A percentile compares a stretch with the other conserved stretches of the same genome.
These are phyloP conservation scores for Odontamblyopus lacepedii DNA, from an alignment of 2,797 vertebrate genomes.

Conservation along the genomic window DNA sequence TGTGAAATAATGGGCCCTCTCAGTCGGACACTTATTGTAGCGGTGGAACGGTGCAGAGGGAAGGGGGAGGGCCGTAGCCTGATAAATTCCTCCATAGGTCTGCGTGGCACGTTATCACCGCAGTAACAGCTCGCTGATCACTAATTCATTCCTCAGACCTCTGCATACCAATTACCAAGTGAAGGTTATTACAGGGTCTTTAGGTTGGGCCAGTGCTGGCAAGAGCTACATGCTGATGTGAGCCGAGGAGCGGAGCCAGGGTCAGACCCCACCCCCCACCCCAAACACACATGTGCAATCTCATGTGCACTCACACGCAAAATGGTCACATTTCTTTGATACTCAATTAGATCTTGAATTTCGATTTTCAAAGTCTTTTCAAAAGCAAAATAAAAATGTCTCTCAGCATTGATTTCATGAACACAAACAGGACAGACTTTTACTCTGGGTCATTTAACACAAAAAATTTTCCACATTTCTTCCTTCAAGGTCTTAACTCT, in stretches of 20 bases:
- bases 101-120: constrained; percentile 76
- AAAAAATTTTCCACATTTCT: no score
- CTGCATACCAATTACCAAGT: constrained; percentile 85
- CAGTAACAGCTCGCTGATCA: constrained; percentile 86
- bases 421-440: background rate
- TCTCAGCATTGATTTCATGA: no score
- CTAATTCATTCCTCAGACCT: constrained; percentile 85
- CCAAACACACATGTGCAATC: background rate
- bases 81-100: constrained; percentile 72
- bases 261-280: constrained; percentile 27
- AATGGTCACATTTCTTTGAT: no score
- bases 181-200: constrained; percentile 81
- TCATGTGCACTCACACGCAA: no score
- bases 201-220: constrained; percentile 48
- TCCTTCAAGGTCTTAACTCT: no score
- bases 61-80: constrained; percentile 19
- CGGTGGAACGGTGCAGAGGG: constrained; percentile 33
- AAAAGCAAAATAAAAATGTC: background rate
- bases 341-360: no score
- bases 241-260: constrained; percentile 46
- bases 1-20: background rate
- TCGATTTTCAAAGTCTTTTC: background rate
- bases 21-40: background rate
- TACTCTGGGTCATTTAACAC: no score
- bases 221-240: constrained; percentile 51